These are phyloP conservation scores for Nycteola revayana DNA, from an alignment of 2,888 invertebrate genomes.

Conservation along the genomic window DNA sequence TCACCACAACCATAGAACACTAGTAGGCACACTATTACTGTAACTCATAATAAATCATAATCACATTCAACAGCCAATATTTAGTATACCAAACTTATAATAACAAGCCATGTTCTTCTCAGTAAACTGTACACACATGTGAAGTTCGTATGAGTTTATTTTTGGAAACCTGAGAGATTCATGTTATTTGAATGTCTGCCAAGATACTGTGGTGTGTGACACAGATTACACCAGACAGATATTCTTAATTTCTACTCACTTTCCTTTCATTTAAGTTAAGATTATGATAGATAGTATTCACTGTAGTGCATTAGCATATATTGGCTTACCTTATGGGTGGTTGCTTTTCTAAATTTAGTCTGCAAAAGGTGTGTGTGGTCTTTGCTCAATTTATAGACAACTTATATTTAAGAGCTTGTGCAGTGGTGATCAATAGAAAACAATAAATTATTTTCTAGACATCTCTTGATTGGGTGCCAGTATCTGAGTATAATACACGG, in stretches of 20 bases:
- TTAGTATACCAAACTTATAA: constrained; percentile 1
- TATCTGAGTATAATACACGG: constrained; percentile 75
- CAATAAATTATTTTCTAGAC: constrained; percentile 58
- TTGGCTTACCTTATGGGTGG: constrained; percentile 62
- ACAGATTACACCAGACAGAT: constrained; percentile 22
- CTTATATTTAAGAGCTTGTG: constrained; percentile 19
- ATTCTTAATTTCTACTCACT: constrained; percentile 18
- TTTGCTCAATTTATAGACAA: constrained; percentile 11
- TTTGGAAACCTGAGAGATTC: constrained; percentile 60
- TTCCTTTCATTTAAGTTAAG: constrained; percentile 10
- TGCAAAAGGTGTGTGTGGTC: constrained; percentile 67
- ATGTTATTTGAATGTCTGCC: constrained; percentile 65
- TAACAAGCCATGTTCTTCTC: constrained; percentile 33
- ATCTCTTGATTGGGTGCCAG: constrained; percentile 78
- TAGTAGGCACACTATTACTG: no score
- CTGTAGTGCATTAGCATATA: constrained; percentile 11
- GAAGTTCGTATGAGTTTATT: constrained; percentile 51
- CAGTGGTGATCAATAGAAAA: constrained; percentile 14
- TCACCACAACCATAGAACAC: no score
- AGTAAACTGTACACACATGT: constrained; percentile 56
- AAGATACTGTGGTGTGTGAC: constrained; percentile 42
- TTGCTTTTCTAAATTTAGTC: constrained; percentile 74
- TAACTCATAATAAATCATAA: no score
- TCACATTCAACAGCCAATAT: no score
- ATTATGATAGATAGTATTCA: constrained; percentile 10